Evolutionary conservation across 2,113 vertebrate genomes (phyloP), one percentile per base, ranked within the genome.

Genomic region (Brienomyrus longianalis): DNA sequence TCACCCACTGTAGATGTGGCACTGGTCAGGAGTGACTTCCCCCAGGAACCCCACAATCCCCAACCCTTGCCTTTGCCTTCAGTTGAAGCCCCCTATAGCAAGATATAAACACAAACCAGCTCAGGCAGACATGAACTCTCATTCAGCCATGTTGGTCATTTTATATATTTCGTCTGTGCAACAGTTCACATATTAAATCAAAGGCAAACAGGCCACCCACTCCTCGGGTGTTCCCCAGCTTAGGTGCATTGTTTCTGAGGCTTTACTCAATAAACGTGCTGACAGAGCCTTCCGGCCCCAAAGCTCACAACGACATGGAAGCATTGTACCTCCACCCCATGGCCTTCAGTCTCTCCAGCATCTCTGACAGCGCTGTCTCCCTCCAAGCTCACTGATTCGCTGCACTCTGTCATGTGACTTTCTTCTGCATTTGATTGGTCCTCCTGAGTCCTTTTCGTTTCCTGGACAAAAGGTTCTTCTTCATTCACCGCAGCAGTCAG

Each of bases 1-100:
- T 92, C 94, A 99, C 98, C 98, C 91, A 99, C 96, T 90, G 97
- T 96, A 91, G 98, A 98, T 90, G 97, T 97, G 90, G 98, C 98
- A 9, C 96, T 97, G 11, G 96, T 98, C 89, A 99, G 93, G 3
- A 99, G 95, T 90, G 98, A 98, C 92, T 98, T 99, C 56, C 98
- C 98, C 98, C 98, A 99, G 31, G 97, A 96, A 51, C 98, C 96
- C 98, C 98, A 99, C 48, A 96, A 95, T 50, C 93, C 94, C 96
- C 96, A 96, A 17, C 88, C 89, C 92, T 94, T 95, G 15, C 92
- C 93, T 88, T 91, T 93, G 83, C 93, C 89, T 39, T 94, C 88
- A 27, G 89, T 45, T n/a, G 90, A 91, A 19, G 51, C 83, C 94
- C 95, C 87, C 95, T 95, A 83, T 39, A 87, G n/a, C 5, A n/a